These are phyloP conservation scores for Ptychadena robeensis DNA, from an alignment of 2,797 vertebrate species.

Conservation along the genomic window DNA sequence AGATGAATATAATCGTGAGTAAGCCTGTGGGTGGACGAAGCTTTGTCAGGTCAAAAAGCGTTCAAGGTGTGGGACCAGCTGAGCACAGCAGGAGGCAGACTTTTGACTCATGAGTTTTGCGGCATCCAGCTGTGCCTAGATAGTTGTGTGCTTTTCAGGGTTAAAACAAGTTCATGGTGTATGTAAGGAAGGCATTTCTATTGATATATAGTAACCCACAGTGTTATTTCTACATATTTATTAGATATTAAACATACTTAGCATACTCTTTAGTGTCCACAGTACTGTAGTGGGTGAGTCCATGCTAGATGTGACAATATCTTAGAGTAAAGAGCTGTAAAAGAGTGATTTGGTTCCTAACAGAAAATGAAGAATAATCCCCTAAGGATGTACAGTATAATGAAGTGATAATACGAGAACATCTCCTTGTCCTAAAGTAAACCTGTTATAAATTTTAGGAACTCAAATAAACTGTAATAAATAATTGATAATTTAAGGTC, in stretches of 20 bases:
- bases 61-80: slow-evolving; percentile 43
- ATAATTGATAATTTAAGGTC: neutral
- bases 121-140: slow-evolving; percentile 22
- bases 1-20: slow-evolving; percentile 39
- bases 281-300: neutral
- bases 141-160: slow-evolving; percentile 1
- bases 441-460: neutral
- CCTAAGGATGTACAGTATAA: neutral
- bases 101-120: slow-evolving; percentile 37
- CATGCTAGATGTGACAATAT: neutral
- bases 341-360: neutral
- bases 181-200: slow-evolving; percentile 23
- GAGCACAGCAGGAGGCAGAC: slow-evolving; percentile 39
- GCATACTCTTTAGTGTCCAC: neutral
- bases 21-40: slow-evolving; percentile 40
- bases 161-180: slow-evolving; percentile 38
- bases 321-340: neutral
- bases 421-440: neutral
- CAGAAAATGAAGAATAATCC: neutral
- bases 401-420: neutral
- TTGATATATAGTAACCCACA: slow-evolving; percentile 1
- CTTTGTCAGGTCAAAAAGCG: slow-evolving; percentile 8
- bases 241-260: neutral
- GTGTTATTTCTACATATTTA: slow-evolving; percentile 28
- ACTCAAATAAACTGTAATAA: neutral